Evolutionary conservation across 2,113 vertebrate genomes (phyloP).

Genomic region (Corythoichthys intestinalis): DNA sequence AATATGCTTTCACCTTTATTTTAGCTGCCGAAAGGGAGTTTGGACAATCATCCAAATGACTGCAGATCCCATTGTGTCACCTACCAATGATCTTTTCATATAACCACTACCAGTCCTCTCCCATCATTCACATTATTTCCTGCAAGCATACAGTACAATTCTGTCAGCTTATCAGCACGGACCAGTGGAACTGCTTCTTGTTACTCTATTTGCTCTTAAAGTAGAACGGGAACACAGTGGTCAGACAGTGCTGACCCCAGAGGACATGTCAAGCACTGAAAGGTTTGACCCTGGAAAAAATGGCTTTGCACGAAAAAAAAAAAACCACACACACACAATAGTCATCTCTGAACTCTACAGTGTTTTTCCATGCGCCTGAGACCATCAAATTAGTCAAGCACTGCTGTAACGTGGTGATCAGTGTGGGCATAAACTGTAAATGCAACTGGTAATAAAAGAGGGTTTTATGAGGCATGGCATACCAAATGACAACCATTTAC

Average conservation of each 20-base stretch:
- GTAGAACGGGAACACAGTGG: conserved; percentile 20
- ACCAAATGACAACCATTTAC: conserved; percentile 66
- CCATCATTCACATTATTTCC: conserved; percentile 50
- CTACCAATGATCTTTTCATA: conserved; percentile 15
- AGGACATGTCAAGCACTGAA: not conserved
- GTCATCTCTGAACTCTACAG: conserved; percentile 12
- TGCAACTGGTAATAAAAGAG: conserved; percentile 59
- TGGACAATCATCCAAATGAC: not conserved
- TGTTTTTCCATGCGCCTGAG: conserved; percentile 39
- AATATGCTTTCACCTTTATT: not conserved
- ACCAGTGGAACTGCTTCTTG: conserved; percentile 26
- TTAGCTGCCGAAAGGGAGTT: not conserved
- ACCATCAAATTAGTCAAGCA: conserved; percentile 70
- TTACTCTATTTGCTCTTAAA: conserved; percentile 45
- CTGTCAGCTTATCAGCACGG: conserved; percentile 23
- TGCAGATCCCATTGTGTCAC: conserved; percentile 1
- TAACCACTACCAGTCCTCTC: conserved; percentile 28
- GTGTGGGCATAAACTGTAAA: conserved; percentile 43
- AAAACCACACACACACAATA: not conserved
- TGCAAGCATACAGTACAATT: conserved; percentile 25
- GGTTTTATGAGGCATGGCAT: conserved; percentile 67
- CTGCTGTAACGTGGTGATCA: conserved; percentile 65
- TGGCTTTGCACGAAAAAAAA: not conserved
- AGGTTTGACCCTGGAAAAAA: not conserved
- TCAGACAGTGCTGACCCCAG: conserved; percentile 38